These are phyloP conservation scores for Drosophila pseudoananassae DNA, from an alignment of 1,140 invertebrate genomes.

Conservation along the genomic window DNA sequence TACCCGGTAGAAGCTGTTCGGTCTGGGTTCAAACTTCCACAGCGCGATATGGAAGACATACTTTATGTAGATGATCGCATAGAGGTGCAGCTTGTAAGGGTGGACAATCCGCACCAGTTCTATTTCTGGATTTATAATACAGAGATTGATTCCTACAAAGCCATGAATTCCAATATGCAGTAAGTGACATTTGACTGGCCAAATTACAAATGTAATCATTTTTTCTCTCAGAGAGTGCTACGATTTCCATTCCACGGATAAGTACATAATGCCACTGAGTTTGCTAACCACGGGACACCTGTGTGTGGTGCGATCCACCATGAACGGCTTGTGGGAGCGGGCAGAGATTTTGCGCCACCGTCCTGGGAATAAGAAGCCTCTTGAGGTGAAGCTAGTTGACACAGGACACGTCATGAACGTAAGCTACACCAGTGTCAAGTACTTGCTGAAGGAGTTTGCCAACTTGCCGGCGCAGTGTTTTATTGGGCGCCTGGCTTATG, in stretches of 20 bases:
- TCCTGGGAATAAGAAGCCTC: slow-evolving; percentile 3
- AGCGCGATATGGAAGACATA: not conserved
- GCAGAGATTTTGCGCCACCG: slow-evolving; percentile 45
- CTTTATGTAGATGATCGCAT: slow-evolving; percentile 20
- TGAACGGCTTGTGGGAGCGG: slow-evolving; percentile 54
- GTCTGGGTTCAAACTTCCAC: slow-evolving; percentile 40
- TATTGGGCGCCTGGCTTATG: slow-evolving; percentile 39
- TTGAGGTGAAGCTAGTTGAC: slow-evolving; percentile 65
- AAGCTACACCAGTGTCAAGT: slow-evolving; percentile 41
- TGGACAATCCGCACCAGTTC: slow-evolving; percentile 65
- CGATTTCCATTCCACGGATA: not conserved
- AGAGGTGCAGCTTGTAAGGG: slow-evolving; percentile 45
- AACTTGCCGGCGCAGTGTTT: slow-evolving; percentile 48
- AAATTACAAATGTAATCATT: not conserved
- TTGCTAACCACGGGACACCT: slow-evolving; percentile 60
- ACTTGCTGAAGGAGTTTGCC: slow-evolving; percentile 54
- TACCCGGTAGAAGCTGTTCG: slow-evolving; percentile 57
- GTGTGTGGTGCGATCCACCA: slow-evolving; percentile 33
- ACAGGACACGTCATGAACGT: slow-evolving; percentile 56
- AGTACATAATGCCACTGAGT: slow-evolving; percentile 46
- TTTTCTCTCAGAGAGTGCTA: slow-evolving; percentile 36
- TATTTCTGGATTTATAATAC: slow-evolving; percentile 64
- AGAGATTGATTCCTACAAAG: slow-evolving; percentile 42
- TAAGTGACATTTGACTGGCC: slow-evolving; percentile 5
- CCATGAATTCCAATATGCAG: slow-evolving; percentile 61